Evolutionary conservation across 2,797 vertebrate genomes (phyloP).

Genomic region (Fratercula arctica): DNA sequence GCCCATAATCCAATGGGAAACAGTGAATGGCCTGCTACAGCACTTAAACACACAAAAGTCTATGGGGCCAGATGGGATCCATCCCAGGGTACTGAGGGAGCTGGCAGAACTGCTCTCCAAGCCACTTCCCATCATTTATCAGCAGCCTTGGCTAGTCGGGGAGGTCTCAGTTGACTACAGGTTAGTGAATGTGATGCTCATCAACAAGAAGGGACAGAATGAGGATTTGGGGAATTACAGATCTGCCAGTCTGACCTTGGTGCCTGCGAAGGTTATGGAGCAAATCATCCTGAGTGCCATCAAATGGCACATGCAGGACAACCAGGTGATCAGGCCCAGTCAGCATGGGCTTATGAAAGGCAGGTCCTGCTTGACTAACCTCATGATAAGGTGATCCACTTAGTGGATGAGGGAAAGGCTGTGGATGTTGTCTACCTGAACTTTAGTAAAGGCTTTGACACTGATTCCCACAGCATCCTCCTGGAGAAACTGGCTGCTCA

Average conservation of each 20-base stretch:
- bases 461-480: not conserved
- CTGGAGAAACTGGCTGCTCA: not conserved
- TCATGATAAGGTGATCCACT: no score
- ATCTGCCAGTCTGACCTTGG: not conserved
- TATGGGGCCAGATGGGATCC: not conserved
- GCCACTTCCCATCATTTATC: not conserved
- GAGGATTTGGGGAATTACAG: not conserved
- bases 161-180: not conserved
- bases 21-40: not conserved
- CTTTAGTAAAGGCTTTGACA: not conserved
- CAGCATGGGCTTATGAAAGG: not conserved
- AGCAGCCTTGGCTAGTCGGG: no score
- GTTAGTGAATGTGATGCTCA: not conserved
- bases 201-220: not conserved
- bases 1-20: not conserved
- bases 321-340: not conserved
- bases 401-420: not conserved
- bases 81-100: not conserved
- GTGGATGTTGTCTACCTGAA: not conserved
- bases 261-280: not conserved
- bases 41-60: not conserved
- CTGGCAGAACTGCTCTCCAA: not conserved
- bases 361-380: not conserved
- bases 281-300: not conserved
- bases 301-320: not conserved